phyloP scores from a whole-genome alignment of 2,113 vertebrate species.

The Lanius collurio region DNA sequence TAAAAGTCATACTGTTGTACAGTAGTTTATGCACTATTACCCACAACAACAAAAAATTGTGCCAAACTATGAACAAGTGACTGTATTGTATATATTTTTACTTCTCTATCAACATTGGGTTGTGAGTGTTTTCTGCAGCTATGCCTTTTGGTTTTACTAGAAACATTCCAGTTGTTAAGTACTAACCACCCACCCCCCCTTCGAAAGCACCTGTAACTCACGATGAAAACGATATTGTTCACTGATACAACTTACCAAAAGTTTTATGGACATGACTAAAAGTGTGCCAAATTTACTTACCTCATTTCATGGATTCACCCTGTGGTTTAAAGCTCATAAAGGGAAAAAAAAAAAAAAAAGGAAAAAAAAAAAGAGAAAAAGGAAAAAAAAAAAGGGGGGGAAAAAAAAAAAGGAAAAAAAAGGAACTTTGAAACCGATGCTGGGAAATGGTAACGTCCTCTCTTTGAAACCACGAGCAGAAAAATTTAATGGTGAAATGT shows the following conservation, averaged over 20 bases:
- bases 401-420: not conserved
- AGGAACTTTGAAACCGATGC: slow-evolving; percentile 46
- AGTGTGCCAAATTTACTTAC: slow-evolving; percentile 97
- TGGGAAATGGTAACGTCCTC: slow-evolving; percentile 47
- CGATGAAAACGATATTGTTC: slow-evolving; percentile 79
- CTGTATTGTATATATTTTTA: slow-evolving; percentile 91
- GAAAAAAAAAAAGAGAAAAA: too few species aligned
- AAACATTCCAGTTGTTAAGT: slow-evolving; percentile 90
- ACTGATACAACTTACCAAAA: slow-evolving; percentile 90
- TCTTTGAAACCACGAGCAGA: slow-evolving; percentile 65
- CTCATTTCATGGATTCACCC: slow-evolving; percentile 87
- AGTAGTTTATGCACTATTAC: slow-evolving; percentile 96
- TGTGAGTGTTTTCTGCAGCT: slow-evolving; percentile 88
- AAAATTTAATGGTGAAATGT: slow-evolving; percentile 60
- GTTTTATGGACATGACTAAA: slow-evolving; percentile 84
- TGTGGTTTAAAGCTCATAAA: slow-evolving; percentile 84
- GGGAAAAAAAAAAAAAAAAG: not conserved
- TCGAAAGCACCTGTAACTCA: slow-evolving; percentile 92
- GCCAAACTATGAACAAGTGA: slow-evolving; percentile 96
- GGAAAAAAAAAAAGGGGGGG: fast-evolving
- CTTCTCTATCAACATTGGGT: slow-evolving; percentile 82
- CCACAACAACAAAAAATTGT: slow-evolving; percentile 84
- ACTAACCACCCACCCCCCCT: slow-evolving; percentile 77
- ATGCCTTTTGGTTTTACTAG: slow-evolving; percentile 84
- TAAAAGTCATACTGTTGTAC: slow-evolving; percentile 89